Evolutionary conservation across 2,797 vertebrate species (phyloP), one percentile per base, ranked within the genome.

Genomic region (Syndactyla subalaris): DNA sequence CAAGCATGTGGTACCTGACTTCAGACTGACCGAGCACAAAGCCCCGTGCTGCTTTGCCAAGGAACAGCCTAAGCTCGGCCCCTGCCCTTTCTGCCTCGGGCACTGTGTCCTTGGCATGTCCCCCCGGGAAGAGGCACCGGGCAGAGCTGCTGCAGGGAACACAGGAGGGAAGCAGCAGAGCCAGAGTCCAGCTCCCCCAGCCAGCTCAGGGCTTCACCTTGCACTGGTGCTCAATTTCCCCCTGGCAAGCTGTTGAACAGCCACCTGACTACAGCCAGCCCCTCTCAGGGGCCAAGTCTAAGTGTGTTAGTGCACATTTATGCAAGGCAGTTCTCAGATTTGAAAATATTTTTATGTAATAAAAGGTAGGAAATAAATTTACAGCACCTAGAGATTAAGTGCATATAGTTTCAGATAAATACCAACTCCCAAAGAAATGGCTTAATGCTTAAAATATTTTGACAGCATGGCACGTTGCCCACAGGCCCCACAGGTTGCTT

Each of bases 361-460:
- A 75, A 83, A 83, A 68, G 16, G 34, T 12, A 54, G 65, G 51
- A 85, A 67, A 73, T 38, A 65, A 74, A 72, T 72, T 38, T 73
- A 49, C 27, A 32, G 1, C 23, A n/a, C 46, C 51, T 32, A n/a
- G 38, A 91, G 43, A 68, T 83, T 61, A 80, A 68, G 27, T 23
- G 34, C 13, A 8, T 48, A 10, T 14, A 72, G 83, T 45, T 52
- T 65, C 65, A 57, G 57, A 59, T 32, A 88, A 85, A 80, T 51
- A 68, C 22, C 30, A 62, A 2, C n/a, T 73, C 67, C 27, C 27
- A 46, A 59, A 92, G 30, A 87, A 85, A 79, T 29, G 34, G 27
- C 43, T 80, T 67, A 54, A 83, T 61, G 32, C 15, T 88, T 78
- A 59, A 91, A 88, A 66, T 70, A 76, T 70, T 89, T 76, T 92